These are phyloP conservation scores for Misgurnus anguillicaudatus DNA, from an alignment of 2,113 vertebrate genomes.

Conservation along the genomic window DNA sequence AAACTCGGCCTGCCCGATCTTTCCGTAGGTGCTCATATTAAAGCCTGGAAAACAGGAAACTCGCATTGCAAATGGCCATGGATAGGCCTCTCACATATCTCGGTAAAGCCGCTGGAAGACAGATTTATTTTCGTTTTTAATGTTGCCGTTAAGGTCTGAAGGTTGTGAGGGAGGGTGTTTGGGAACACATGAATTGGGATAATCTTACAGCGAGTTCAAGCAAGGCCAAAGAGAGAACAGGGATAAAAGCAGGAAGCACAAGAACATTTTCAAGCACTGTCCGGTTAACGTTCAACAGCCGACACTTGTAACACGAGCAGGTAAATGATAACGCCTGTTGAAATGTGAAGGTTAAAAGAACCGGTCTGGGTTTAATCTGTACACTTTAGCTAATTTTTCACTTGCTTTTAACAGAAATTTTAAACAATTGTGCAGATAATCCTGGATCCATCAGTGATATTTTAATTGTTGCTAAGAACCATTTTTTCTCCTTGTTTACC, in stretches of 20 bases:
- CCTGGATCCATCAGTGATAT: background rate
- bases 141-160: conserved; percentile 6
- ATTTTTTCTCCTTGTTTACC: too few species aligned
- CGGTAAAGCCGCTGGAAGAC: background rate
- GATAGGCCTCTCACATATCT: background rate
- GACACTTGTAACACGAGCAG: too few species aligned
- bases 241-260: background rate
- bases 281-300: background rate
- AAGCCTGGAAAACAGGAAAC: conserved; percentile 14
- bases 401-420: too few species aligned
- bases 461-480: too few species aligned
- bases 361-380: conserved; percentile 7
- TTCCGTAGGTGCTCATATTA: background rate
- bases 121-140: background rate
- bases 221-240: background rate
- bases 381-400: too few species aligned
- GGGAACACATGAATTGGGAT: conserved; percentile 1
- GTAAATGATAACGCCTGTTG: background rate
- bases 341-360: background rate
- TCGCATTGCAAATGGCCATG: conserved; percentile 3
- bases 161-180: conserved; percentile 2
- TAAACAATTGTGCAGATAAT: background rate
- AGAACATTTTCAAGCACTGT: background rate
- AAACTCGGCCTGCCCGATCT: conserved; percentile 22
- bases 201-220: conserved; percentile 25